These are phyloP conservation scores for Acromyrmex heyeri DNA, from an alignment of 1,140 invertebrate genomes.

Conservation along the genomic window DNA sequence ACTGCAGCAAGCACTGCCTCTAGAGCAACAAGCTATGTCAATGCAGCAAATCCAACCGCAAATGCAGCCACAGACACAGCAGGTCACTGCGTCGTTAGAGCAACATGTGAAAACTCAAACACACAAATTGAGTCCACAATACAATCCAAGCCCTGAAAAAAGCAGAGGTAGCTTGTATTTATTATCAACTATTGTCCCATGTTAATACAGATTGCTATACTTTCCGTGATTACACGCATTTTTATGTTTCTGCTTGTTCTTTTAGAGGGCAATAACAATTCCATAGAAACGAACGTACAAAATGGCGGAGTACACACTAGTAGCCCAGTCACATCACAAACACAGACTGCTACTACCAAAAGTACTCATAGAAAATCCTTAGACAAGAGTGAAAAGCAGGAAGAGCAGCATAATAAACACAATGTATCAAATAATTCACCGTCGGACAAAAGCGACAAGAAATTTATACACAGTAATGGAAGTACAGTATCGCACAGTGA, in stretches of 20 bases:
- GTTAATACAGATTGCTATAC: not conserved
- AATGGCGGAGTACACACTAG: conserved; percentile 85
- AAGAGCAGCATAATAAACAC: conserved; percentile 84
- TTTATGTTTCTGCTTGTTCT: conserved; percentile 23
- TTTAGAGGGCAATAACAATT: conserved; percentile 78
- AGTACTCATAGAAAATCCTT: conserved; percentile 87
- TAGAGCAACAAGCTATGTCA: conserved; percentile 89
- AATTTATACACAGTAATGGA: conserved; percentile 87
- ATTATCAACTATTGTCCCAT: conserved; percentile 71
- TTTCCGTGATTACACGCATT: conserved; percentile 1
- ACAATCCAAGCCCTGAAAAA: conserved; percentile 87
- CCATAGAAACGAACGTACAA: conserved; percentile 83
- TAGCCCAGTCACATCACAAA: conserved; percentile 78
- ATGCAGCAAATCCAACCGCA: conserved; percentile 85
- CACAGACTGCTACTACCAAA: conserved; percentile 83
- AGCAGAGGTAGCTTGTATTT: conserved; percentile 87
- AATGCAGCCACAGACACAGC: conserved; percentile 80
- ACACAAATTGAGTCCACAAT: conserved; percentile 84
- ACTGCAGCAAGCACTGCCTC: conserved; percentile 95
- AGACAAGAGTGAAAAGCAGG: conserved; percentile 86
- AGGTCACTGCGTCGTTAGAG: conserved; percentile 78
- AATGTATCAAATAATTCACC: conserved; percentile 81
- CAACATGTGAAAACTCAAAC: conserved; percentile 85
- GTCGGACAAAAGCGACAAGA: conserved; percentile 85
- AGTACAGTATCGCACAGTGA: conserved; percentile 85